These are phyloP conservation scores for Scaptodrosophila latifasciaeformis DNA, from an alignment of 2,888 invertebrate genomes.

Conservation along the genomic window DNA sequence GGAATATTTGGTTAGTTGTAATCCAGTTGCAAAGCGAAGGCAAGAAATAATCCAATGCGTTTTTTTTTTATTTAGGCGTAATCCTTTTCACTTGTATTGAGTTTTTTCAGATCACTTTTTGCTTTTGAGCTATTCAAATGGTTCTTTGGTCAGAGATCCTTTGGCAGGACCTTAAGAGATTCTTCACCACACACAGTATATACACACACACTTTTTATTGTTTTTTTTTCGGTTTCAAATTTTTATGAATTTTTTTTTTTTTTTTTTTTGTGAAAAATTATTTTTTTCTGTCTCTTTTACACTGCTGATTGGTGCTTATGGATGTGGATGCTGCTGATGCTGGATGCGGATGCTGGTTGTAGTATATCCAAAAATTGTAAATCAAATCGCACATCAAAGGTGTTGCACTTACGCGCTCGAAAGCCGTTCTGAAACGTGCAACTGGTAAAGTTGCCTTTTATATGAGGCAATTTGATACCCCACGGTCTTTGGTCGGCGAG, in stretches of 20 bases:
- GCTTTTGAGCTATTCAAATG: conserved; percentile 5
- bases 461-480: conserved; percentile 76
- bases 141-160: conserved; percentile 30
- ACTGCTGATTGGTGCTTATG: conserved; percentile 31
- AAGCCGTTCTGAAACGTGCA: conserved; percentile 96
- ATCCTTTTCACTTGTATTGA: conserved; percentile 43
- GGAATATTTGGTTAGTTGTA: conserved; percentile 28
- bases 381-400: conserved; percentile 71
- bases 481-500: conserved; percentile 44
- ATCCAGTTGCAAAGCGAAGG: conserved; percentile 51
- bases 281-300: conserved; percentile 41
- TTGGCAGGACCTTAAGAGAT: conserved; percentile 7
- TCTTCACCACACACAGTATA: conserved; percentile 6
- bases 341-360: conserved; percentile 34
- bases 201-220: conserved; percentile 10
- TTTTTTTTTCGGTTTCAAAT: conserved; percentile 7
- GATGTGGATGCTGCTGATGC: conserved; percentile 28
- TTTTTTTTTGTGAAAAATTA: conserved; percentile 44
- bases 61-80: conserved; percentile 15
- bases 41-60: conserved; percentile 42
- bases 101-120: conserved; percentile 20
- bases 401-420: conserved; percentile 91
- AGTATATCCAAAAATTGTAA: conserved; percentile 49
- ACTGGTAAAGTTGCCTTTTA: conserved; percentile 78
- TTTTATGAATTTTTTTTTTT: conserved; percentile 20